Percentiles rank a stretch among this genome's conserved stretches.
phyloP scores from a whole-genome alignment of 2,888 invertebrate species.

The Tetrapedia diversipes region DNA sequence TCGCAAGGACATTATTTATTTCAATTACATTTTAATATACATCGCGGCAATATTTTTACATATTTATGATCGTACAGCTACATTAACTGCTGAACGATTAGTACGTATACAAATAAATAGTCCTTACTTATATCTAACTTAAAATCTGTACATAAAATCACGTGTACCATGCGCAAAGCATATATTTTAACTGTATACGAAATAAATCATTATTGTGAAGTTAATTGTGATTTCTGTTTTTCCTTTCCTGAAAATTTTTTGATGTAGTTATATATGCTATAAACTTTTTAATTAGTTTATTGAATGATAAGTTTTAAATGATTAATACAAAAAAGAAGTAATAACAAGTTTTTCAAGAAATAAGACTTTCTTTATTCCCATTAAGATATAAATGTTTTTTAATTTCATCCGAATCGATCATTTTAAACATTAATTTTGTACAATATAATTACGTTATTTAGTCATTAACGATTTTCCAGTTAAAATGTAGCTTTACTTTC shows the following conservation, averaged over 20 bases:
- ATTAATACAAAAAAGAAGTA: constrained; percentile 4
- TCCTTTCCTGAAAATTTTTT: no score
- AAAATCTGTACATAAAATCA: constrained; percentile 44
- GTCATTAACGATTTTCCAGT: constrained; percentile 21
- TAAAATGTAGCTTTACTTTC: constrained; percentile 39
- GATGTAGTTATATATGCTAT: constrained; percentile 3
- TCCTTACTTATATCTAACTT: constrained; percentile 45
- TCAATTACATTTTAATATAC: constrained; percentile 43
- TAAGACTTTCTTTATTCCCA: constrained; percentile 42
- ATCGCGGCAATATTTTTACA: constrained; percentile 42
- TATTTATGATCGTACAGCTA: constrained; percentile 23
- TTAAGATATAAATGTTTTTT: constrained; percentile 47
- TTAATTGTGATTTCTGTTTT: neutral
- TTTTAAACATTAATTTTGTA: constrained; percentile 32
- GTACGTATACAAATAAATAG: constrained; percentile 53
- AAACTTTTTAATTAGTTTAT: neutral
- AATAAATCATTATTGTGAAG: neutral
- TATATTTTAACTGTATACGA: constrained; percentile 29
- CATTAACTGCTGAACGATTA: constrained; percentile 20
- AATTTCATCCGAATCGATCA: constrained; percentile 31
- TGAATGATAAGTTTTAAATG: neutral
- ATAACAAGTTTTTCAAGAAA: constrained; percentile 6
- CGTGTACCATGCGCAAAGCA: constrained; percentile 37
- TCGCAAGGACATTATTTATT: constrained; percentile 49
- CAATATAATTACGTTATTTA: constrained; percentile 34